Conservation (phyloP, 2,888 invertebrate genomes). For the Octodonta nipae region DNA sequence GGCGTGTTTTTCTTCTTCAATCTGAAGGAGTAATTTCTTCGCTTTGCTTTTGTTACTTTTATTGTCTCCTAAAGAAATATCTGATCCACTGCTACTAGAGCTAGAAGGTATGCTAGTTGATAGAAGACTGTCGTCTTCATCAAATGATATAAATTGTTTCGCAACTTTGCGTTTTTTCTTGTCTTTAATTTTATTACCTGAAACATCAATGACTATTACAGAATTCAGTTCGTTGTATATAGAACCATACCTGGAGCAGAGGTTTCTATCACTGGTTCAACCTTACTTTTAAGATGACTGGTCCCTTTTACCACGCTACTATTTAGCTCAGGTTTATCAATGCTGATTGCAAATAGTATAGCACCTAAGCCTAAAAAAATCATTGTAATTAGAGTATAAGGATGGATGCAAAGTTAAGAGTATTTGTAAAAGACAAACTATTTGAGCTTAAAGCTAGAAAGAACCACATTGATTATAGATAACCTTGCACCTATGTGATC, state of each 20-base stretch:
- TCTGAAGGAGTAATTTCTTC: slow-evolving; percentile 13
- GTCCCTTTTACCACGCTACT: slow-evolving; percentile 34
- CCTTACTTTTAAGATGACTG: slow-evolving; percentile 36
- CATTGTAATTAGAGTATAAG: too few relatives aligned
- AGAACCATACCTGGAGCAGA: slow-evolving; percentile 49
- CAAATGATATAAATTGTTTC: slow-evolving; percentile 56
- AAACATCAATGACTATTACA: background rate
- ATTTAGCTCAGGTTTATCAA: slow-evolving; percentile 76
- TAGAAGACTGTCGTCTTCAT: slow-evolving; percentile 42
- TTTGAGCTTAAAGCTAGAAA: too few relatives aligned
- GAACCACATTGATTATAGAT: too few relatives aligned
- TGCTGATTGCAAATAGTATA: slow-evolving; percentile 82
- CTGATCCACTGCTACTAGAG: slow-evolving; percentile 27
- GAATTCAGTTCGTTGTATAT: too few relatives aligned
- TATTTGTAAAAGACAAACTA: too few relatives aligned
- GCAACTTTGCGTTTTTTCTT: slow-evolving; percentile 34
- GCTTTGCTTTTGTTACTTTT: slow-evolving; percentile 11
- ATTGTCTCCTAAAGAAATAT: slow-evolving; percentile 18
- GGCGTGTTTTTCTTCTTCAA: slow-evolving; percentile 15
- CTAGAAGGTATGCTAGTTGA: slow-evolving; percentile 30
- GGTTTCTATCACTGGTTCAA: slow-evolving; percentile 56
- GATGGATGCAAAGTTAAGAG: too few relatives aligned
- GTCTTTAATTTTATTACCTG: slow-evolving; percentile 6
- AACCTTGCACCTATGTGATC: too few relatives aligned
- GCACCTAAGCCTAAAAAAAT: slow-evolving; percentile 75